Evolutionary conservation across 2,888 invertebrate species (phyloP).

Genomic region (Ophion ventricosus): DNA sequence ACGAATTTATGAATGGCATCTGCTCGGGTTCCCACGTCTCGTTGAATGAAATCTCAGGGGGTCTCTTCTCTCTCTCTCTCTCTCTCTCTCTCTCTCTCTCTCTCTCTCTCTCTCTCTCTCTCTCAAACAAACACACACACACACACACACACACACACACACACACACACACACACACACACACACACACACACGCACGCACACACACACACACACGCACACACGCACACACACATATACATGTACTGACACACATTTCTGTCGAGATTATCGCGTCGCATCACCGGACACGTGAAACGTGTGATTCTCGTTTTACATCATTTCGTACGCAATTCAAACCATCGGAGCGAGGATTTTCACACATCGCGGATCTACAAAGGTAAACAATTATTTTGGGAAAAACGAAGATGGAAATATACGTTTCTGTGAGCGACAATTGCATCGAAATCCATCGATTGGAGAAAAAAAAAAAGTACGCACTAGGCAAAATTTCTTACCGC

Average conservation of each 20-base stretch:
- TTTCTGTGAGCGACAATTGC: too few relatives aligned
- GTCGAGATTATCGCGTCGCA: constrained; percentile 72
- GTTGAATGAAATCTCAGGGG: constrained; percentile 63
- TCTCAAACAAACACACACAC: too few relatives aligned
- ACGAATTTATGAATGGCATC: constrained; percentile 68
- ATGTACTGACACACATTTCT: constrained; percentile 44
- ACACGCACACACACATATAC: too few relatives aligned
- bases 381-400: not conserved
- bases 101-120: too few relatives aligned
- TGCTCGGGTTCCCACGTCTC: constrained; percentile 67
- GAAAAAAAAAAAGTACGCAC: not conserved
- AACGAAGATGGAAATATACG: not conserved
- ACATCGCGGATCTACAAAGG: constrained; percentile 1
- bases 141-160: too few relatives aligned
- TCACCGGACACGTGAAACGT: constrained; percentile 72
- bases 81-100: constrained; percentile 45
- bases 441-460: too few relatives aligned
- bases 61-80: constrained; percentile 47
- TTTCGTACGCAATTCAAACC: constrained; percentile 42
- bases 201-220: too few relatives aligned
- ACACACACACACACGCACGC: too few relatives aligned
- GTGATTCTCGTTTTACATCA: constrained; percentile 70
- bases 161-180: too few relatives aligned
- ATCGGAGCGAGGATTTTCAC: constrained; percentile 8
- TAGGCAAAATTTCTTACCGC: too few relatives aligned